phyloP scores from a whole-genome alignment of 2,797 vertebrate species.

The Cryptoblepharus egeriae region DNA sequence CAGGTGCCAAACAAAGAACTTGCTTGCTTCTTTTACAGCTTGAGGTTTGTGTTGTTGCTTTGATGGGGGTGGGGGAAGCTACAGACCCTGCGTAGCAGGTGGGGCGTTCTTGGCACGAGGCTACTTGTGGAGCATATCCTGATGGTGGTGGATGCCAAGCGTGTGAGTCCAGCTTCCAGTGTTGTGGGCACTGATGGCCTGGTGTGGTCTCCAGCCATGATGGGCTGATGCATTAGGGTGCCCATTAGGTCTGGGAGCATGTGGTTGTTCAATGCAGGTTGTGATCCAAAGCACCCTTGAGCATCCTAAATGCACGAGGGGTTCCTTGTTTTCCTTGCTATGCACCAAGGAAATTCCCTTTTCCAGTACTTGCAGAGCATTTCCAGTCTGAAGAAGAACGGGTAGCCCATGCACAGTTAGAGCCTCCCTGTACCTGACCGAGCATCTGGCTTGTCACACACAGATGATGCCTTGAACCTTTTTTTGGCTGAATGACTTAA shows the following conservation, averaged over 20 bases:
- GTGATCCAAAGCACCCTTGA: background rate
- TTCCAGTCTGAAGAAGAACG: background rate
- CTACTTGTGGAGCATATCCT: too few relatives aligned
- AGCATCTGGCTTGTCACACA: too few relatives aligned
- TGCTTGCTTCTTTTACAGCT: background rate
- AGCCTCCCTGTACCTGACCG: background rate
- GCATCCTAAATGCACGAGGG: too few relatives aligned
- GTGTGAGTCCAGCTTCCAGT: background rate
- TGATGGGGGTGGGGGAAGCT: background rate
- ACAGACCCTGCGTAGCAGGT: too few relatives aligned
- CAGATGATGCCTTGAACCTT: background rate
- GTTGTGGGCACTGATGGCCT: too few relatives aligned
- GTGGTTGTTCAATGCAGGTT: too few relatives aligned
- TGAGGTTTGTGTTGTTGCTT: rapidly evolving
- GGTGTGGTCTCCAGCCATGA: rapidly evolving
- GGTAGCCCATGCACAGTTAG: background rate
- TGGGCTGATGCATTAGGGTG: too few relatives aligned
- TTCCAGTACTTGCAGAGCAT: too few relatives aligned
- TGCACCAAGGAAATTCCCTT: too few relatives aligned
- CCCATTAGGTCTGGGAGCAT: too few relatives aligned
- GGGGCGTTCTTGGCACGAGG: too few relatives aligned
- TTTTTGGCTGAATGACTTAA: background rate
- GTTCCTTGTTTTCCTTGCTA: background rate
- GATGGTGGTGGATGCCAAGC: too few relatives aligned
- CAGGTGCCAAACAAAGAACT: background rate